Evolutionary conservation across 1,140 invertebrate species (phyloP).

Genomic region (Pinna nobilis): DNA sequence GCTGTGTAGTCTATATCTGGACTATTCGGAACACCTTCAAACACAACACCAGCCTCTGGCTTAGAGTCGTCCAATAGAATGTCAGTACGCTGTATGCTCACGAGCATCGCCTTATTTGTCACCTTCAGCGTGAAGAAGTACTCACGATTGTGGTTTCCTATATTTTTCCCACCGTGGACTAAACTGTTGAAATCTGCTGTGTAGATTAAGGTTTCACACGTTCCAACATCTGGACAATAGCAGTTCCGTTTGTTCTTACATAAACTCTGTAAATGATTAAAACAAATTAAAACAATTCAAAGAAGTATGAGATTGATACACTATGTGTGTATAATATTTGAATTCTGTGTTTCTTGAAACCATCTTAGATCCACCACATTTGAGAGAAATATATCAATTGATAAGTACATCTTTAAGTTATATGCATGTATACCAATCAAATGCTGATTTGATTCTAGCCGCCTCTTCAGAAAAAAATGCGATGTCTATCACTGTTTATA

Average conservation of each 20-base stretch:
- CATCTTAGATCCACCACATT: too few species aligned
- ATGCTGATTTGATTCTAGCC: too few species aligned
- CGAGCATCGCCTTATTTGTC: conserved; percentile 43
- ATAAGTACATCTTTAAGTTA: too few species aligned
- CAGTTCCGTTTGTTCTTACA: conserved; percentile 26
- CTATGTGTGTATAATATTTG: too few species aligned
- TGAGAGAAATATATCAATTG: too few species aligned
- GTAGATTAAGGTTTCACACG: conserved; percentile 41
- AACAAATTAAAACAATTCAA: not conserved
- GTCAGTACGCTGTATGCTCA: conserved; percentile 33
- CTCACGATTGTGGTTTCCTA: conserved; percentile 49
- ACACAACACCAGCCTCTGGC: conserved; percentile 42
- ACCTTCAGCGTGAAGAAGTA: conserved; percentile 51
- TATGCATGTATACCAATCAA: too few species aligned
- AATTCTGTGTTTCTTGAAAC: too few species aligned
- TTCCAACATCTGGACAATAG: conserved; percentile 51
- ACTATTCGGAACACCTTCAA: conserved; percentile 35
- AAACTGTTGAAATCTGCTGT: conserved; percentile 31
- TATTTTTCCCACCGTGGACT: conserved; percentile 30
- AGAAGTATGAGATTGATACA: not conserved
- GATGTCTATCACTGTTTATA: too few species aligned
- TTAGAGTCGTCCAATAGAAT: conserved; percentile 53
- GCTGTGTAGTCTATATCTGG: conserved; percentile 51
- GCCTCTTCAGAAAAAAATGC: too few species aligned
- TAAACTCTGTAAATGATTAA: not conserved